Conservation (phyloP, 2,797 vertebrate genomes). For the Lindbergichthys nudifrons region DNA sequence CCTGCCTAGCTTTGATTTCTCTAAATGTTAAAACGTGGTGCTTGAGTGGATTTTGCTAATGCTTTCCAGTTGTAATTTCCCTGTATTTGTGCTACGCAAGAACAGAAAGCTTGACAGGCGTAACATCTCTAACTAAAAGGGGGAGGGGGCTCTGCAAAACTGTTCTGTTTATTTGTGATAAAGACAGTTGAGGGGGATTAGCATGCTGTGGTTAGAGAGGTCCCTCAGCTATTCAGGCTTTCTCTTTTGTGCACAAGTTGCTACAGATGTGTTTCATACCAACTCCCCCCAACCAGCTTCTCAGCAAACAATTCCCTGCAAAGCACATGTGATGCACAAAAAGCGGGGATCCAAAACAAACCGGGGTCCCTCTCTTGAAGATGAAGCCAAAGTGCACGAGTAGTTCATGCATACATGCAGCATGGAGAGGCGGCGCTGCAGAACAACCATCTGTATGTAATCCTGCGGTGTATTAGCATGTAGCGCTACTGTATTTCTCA, state of each 20-base stretch:
- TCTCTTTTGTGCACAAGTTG: not conserved
- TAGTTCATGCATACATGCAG: conserved; percentile 55
- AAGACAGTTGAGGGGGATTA: conserved; percentile 5
- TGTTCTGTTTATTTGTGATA: conserved; percentile 9
- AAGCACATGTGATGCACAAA: conserved; percentile 14
- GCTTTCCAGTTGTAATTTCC: not conserved
- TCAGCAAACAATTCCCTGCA: conserved; percentile 15
- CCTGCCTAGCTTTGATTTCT: too few species aligned
- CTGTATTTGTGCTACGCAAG: not conserved
- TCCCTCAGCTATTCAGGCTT: not conserved
- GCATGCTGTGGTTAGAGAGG: conserved; percentile 2
- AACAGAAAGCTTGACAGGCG: not conserved
- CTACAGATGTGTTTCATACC: not conserved
- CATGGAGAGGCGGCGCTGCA: conserved; percentile 40
- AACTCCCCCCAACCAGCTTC: conserved; percentile 5
- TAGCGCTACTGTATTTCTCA: conserved; percentile 52
- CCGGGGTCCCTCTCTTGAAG: conserved; percentile 29
- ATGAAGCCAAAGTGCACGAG: conserved; percentile 47
- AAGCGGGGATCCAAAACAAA: not conserved
- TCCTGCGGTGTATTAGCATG: conserved; percentile 65
- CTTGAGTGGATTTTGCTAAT: not conserved
- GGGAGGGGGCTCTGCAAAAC: not conserved
- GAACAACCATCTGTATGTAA: conserved; percentile 65
- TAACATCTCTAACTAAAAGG: not conserved
- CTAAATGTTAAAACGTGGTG: too few species aligned